Percentiles rank a stretch among this genome's conserved stretches.
Evolutionary conservation across 2,113 vertebrate species (phyloP).

Genomic region (Cephalopholis sonnerati): DNA sequence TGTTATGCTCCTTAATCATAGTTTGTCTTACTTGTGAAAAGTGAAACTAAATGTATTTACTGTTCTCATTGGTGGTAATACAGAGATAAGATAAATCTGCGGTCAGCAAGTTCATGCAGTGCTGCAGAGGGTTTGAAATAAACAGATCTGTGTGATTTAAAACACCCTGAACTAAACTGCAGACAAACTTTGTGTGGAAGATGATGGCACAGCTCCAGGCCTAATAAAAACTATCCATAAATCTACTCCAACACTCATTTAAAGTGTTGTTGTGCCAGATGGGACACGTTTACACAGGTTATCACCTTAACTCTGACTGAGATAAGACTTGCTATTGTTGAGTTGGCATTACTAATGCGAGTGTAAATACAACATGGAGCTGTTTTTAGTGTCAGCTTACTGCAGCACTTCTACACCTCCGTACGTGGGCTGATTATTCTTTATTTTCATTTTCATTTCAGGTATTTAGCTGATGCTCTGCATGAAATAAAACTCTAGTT

Average conservation of each 20-base stretch:
- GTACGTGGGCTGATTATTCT: not conserved
- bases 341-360: not conserved
- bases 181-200: not conserved
- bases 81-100: conserved; percentile 1
- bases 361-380: conserved; percentile 5
- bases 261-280: not conserved
- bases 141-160: not conserved
- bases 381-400: not conserved
- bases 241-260: not conserved
- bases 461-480: not conserved
- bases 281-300: not conserved
- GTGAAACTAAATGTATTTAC: conserved; percentile 34
- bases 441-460: conserved; percentile 10
- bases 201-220: not conserved
- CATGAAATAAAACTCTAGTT: not conserved
- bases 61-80: not conserved
- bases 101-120: conserved; percentile 14
- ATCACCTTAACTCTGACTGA: not conserved
- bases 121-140: not conserved
- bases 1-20: not conserved
- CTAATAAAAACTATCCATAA: not conserved
- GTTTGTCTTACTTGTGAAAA: not conserved
- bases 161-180: not conserved
- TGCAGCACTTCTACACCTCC: not conserved
- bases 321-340: conserved; percentile 19